Conservation (phyloP, 1,140 invertebrate genomes). For the Tenebrio molitor region DNA sequence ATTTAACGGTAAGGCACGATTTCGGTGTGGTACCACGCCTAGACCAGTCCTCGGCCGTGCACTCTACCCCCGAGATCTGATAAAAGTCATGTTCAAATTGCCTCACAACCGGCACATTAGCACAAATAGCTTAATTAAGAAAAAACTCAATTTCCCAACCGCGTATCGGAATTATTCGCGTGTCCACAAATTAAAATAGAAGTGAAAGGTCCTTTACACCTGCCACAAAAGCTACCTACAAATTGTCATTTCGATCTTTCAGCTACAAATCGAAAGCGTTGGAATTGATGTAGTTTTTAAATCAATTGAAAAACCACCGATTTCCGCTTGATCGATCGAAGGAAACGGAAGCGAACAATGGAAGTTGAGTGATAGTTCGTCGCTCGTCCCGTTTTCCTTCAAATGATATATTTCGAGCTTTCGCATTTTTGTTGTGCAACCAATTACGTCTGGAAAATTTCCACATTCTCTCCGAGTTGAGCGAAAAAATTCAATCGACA, state of each 20-base stretch:
- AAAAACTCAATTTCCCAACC: slow-evolving; percentile 13
- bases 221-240: not conserved
- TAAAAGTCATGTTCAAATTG: slow-evolving; percentile 26
- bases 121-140: slow-evolving; percentile 29
- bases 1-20: slow-evolving; percentile 17
- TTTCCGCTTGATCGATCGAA: slow-evolving; percentile 6
- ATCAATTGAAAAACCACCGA: slow-evolving; percentile 1
- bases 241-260: too few relatives aligned
- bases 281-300: slow-evolving; percentile 4
- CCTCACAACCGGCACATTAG: slow-evolving; percentile 3
- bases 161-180: not conserved
- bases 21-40: slow-evolving; percentile 44
- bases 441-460: not conserved
- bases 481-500: not conserved
- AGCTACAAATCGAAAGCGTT: too few relatives aligned
- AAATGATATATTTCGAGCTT: not conserved
- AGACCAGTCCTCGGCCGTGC: slow-evolving; percentile 51
- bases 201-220: slow-evolving; percentile 17
- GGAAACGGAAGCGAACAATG: slow-evolving; percentile 4
- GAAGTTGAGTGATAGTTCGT: slow-evolving; percentile 7
- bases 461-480: not conserved
- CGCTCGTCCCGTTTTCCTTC: too few relatives aligned
- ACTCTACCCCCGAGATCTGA: slow-evolving; percentile 31
- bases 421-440: too few relatives aligned
- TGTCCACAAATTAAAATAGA: slow-evolving; percentile 18